These are phyloP conservation scores for Phrynocephalus forsythii DNA, from an alignment of 2,797 vertebrate species.

Conservation along the genomic window DNA sequence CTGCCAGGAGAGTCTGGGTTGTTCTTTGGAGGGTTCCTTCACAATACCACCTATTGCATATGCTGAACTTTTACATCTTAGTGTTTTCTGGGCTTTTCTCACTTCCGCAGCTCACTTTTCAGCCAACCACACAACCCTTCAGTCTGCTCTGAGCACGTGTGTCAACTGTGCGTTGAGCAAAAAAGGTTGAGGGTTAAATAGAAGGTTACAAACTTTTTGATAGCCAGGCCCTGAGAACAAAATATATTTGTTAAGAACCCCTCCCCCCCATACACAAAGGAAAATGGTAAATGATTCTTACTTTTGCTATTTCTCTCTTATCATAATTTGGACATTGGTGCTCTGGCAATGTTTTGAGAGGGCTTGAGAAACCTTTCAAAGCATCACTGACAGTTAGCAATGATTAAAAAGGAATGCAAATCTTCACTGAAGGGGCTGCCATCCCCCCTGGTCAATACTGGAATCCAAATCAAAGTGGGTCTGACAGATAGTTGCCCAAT, in stretches of 20 bases:
- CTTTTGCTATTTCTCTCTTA: neutral
- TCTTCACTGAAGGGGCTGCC: no score
- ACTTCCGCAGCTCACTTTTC: neutral
- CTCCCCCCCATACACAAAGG: neutral
- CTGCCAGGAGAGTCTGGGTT: neutral
- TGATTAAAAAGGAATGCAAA: no score
- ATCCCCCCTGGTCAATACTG: no score
- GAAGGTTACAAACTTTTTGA: neutral
- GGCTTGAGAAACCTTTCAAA: no score
- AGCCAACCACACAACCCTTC: neutral
- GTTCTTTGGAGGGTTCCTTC: neutral
- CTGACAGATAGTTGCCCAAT: no score
- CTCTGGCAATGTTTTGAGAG: no score
- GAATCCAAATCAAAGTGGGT: no score
- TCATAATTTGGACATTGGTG: neutral
- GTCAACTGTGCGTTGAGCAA: neutral
- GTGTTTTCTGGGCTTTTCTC: neutral
- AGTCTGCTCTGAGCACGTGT: neutral
- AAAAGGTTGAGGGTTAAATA: neutral
- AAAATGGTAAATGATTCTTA: neutral
- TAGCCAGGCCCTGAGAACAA: neutral
- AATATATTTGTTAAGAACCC: conserved; percentile 1
- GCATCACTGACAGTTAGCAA: no score
- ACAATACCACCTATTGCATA: neutral
- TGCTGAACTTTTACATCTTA: neutral